Evolutionary conservation across 2,888 invertebrate genomes (phyloP).

Genomic region (Geotrupes spiniger): DNA sequence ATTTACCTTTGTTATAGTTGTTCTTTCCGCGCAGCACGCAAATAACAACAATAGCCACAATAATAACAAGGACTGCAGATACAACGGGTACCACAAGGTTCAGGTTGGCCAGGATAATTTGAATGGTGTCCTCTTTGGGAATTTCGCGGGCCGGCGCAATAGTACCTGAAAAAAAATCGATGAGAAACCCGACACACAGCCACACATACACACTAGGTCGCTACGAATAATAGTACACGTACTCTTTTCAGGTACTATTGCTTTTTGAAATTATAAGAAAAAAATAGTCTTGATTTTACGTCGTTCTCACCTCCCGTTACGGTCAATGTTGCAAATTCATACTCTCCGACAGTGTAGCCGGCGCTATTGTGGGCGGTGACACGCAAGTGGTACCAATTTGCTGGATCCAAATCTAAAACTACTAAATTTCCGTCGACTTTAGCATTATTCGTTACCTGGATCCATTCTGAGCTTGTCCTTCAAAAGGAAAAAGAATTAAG

Average conservation of each 20-base stretch:
- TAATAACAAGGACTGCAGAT: constrained; percentile 87
- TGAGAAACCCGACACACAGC: background rate
- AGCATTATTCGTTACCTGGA: constrained; percentile 89
- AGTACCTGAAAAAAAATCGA: constrained; percentile 75
- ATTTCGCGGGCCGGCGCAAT: constrained; percentile 88
- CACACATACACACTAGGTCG: background rate
- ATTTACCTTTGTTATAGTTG: constrained; percentile 79
- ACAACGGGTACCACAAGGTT: constrained; percentile 93
- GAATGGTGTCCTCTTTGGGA: constrained; percentile 81
- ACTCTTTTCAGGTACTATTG: constrained; percentile 50
- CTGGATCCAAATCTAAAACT: constrained; percentile 87
- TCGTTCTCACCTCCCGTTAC: constrained; percentile 83
- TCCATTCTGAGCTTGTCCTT: constrained; percentile 86
- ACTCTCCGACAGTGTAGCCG: constrained; percentile 91
- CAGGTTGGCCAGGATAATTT: constrained; percentile 84
- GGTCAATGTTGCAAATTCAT: constrained; percentile 92
- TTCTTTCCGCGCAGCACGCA: constrained; percentile 86
- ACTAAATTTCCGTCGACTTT: constrained; percentile 89
- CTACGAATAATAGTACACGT: background rate
- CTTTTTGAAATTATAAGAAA: constrained; percentile 27
- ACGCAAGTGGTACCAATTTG: constrained; percentile 88
- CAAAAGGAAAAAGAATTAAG: constrained; percentile 1
- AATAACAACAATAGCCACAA: constrained; percentile 90
- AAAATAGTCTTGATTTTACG: background rate
- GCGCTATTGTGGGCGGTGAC: constrained; percentile 95